These are phyloP conservation scores for Eristalis intricaria DNA, from an alignment of 2,888 invertebrate species.

Conservation along the genomic window DNA sequence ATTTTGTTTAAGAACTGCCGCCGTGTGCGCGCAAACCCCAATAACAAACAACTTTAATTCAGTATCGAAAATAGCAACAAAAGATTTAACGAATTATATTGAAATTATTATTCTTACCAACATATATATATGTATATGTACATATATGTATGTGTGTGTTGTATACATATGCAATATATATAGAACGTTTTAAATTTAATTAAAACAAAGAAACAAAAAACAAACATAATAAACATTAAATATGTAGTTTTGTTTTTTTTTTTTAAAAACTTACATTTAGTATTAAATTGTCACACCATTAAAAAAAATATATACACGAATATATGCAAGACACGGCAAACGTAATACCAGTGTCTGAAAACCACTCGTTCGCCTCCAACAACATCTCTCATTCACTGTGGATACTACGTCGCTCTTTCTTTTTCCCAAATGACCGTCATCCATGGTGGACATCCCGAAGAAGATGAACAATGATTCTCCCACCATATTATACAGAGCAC, in stretches of 20 bases:
- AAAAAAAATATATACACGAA: slow-evolving; percentile 45
- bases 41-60: slow-evolving; percentile 26
- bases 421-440: slow-evolving; percentile 35
- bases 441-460: slow-evolving; percentile 6
- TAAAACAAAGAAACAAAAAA: background rate
- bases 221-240: slow-evolving; percentile 61
- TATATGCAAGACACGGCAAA: background rate
- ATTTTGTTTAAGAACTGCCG: slow-evolving; percentile 44
- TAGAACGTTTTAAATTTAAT: slow-evolving; percentile 4
- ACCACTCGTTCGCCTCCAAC: slow-evolving; percentile 5
- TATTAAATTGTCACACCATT: slow-evolving; percentile 63
- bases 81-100: slow-evolving; percentile 39
- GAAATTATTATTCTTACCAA: slow-evolving; percentile 55
- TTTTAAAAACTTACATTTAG: slow-evolving; percentile 40
- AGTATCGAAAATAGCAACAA: slow-evolving; percentile 24
- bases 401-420: slow-evolving; percentile 9
- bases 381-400: background rate
- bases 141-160: no score
- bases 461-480: slow-evolving; percentile 30
- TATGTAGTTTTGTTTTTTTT: slow-evolving; percentile 64
- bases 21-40: background rate
- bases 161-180: no score
- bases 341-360: slow-evolving; percentile 13
- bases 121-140: background rate
- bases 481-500: background rate